Conservation (phyloP, 2,797 vertebrate genomes). For the Prunella strophiata region DNA sequence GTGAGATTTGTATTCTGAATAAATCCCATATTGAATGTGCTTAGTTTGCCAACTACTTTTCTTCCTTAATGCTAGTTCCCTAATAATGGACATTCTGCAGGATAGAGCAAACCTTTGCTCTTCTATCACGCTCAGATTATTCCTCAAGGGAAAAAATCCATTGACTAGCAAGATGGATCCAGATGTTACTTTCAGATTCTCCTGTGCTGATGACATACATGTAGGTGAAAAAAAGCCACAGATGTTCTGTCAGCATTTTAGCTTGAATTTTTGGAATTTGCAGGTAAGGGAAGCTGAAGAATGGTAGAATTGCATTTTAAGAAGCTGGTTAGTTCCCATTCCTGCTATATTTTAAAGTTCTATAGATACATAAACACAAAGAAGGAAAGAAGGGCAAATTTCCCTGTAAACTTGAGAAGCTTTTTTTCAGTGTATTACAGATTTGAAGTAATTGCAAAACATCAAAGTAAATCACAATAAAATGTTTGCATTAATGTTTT, state of each 20-base stretch:
- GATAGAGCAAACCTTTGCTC: neutral
- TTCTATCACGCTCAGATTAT: neutral
- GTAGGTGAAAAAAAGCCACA: neutral
- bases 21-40: neutral
- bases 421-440: neutral
- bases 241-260: neutral
- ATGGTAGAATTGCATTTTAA: neutral
- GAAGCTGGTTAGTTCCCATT: neutral
- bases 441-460: neutral
- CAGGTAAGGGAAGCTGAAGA: neutral
- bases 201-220: neutral
- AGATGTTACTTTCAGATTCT: neutral
- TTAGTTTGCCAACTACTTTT: neutral
- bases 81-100: neutral
- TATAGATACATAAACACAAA: neutral
- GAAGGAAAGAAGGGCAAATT: neutral
- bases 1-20: neutral
- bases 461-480: neutral
- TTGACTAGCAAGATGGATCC: neutral
- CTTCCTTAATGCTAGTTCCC: neutral
- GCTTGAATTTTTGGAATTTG: neutral
- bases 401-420: neutral
- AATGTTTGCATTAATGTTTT: neutral
- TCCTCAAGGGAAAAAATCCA: neutral
- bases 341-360: neutral